phyloP scores from a whole-genome alignment of 2,797 vertebrate genomes.

The Sus cebifrons region DNA sequence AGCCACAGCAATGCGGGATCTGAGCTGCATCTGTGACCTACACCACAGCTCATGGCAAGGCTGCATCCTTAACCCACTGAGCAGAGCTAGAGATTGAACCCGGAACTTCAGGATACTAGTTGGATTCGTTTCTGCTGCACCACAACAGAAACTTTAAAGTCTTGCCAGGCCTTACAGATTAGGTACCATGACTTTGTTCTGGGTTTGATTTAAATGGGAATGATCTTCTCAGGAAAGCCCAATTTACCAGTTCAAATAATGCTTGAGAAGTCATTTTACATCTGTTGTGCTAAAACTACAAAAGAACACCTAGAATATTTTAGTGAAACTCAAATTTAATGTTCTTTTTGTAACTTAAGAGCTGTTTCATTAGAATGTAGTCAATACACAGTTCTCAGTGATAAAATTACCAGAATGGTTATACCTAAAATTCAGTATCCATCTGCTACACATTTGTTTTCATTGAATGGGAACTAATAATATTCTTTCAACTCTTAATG shows the following conservation, averaged over 20 bases:
- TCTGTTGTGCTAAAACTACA: constrained; percentile 46
- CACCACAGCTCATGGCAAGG: too few relatives aligned
- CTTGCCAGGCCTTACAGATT: constrained; percentile 85
- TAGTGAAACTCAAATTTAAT: constrained; percentile 47
- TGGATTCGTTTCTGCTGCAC: too few relatives aligned
- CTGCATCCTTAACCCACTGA: too few relatives aligned
- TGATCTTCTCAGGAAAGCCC: constrained; percentile 80
- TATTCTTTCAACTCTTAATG: background rate
- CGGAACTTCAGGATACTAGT: too few relatives aligned
- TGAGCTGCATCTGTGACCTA: too few relatives aligned
- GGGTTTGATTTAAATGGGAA: constrained; percentile 84
- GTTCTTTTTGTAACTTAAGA: background rate
- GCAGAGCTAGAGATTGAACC: too few relatives aligned
- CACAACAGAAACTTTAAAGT: constrained; percentile 56
- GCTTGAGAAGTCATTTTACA: constrained; percentile 53
- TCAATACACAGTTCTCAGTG: background rate
- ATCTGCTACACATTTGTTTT: background rate
- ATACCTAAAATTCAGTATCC: background rate
- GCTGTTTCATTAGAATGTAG: background rate
- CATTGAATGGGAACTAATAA: background rate
- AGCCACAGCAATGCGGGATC: too few relatives aligned
- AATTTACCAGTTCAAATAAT: constrained; percentile 82
- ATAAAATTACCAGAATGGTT: background rate
- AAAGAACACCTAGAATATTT: constrained; percentile 44
- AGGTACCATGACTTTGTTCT: constrained; percentile 51